phyloP scores from a whole-genome alignment of 2,113 vertebrate genomes.

The Pithys albifrons region DNA sequence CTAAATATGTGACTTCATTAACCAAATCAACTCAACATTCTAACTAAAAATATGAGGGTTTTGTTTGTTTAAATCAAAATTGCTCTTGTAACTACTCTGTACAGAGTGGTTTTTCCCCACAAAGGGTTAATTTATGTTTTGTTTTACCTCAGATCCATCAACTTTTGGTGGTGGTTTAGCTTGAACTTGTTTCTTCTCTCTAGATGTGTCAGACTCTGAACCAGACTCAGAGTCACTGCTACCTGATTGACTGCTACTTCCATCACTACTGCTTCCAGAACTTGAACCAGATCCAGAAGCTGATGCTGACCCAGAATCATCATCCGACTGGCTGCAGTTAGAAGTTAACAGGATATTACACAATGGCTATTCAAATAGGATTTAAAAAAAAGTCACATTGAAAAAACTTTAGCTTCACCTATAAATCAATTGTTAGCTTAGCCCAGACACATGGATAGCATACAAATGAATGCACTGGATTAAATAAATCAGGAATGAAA shows the following conservation, averaged over 20 bases:
- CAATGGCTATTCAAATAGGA: background rate
- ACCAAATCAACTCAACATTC: background rate
- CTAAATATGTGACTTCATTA: background rate
- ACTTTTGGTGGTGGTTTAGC: conserved; percentile 84
- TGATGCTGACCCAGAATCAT: conserved; percentile 86
- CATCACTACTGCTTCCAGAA: conserved; percentile 91
- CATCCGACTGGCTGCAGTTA: conserved; percentile 87
- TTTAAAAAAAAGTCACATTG: background rate
- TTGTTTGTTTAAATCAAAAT: background rate
- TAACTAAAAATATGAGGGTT: background rate
- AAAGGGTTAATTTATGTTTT: conserved; percentile 40
- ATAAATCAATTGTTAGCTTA: background rate
- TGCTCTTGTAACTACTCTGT: background rate
- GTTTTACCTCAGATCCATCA: conserved; percentile 89
- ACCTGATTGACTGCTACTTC: conserved; percentile 92
- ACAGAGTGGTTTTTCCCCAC: background rate
- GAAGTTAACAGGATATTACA: conserved; percentile 49
- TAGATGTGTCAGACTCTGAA: conserved; percentile 88
- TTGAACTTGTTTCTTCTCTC: conserved; percentile 84
- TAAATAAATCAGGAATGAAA: conserved; percentile 10
- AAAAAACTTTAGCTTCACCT: background rate
- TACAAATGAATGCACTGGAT: background rate
- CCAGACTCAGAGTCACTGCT: conserved; percentile 94
- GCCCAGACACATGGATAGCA: background rate
- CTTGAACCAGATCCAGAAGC: conserved; percentile 87